Evolutionary conservation across 2,888 invertebrate genomes (phyloP).

Genomic region (Tiliacea citrago): DNA sequence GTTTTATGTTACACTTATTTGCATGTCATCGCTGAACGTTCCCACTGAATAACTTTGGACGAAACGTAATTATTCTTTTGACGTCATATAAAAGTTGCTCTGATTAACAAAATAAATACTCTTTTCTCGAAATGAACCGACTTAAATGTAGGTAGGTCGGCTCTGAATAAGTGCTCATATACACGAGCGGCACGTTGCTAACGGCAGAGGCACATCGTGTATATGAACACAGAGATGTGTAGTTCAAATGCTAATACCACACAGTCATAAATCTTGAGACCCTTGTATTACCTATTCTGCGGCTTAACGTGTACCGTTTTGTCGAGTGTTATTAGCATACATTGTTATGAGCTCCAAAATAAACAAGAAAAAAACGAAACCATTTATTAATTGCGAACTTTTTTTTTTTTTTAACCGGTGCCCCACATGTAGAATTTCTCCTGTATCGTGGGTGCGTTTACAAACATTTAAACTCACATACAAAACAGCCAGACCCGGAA

Average conservation of each 20-base stretch:
- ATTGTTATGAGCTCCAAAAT: slow-evolving; percentile 19
- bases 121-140: slow-evolving; percentile 20
- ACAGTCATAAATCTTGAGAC: slow-evolving; percentile 30
- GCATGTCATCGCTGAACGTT: slow-evolving; percentile 47
- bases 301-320: slow-evolving; percentile 8
- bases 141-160: slow-evolving; percentile 19
- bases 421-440: too few relatives aligned
- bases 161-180: slow-evolving; percentile 17
- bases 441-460: too few relatives aligned
- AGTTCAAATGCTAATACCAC: not conserved
- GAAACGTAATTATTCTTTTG: slow-evolving; percentile 52
- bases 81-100: slow-evolving; percentile 47
- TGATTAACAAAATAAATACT: slow-evolving; percentile 37
- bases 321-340: slow-evolving; percentile 16
- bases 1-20: slow-evolving; percentile 51
- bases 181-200: too few relatives aligned
- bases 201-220: too few relatives aligned
- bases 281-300: slow-evolving; percentile 42
- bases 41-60: slow-evolving; percentile 44
- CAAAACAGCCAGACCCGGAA: too few relatives aligned
- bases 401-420: too few relatives aligned
- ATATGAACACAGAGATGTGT: too few relatives aligned
- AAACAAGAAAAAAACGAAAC: slow-evolving; percentile 16
- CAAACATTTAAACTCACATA: too few relatives aligned
- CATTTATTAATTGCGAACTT: not conserved